A percentile compares a stretch with the other conserved stretches of the same genome.
These are phyloP conservation scores for Pipistrellus kuhlii DNA, from an alignment of 2,797 vertebrate genomes.

Conservation along the genomic window DNA sequence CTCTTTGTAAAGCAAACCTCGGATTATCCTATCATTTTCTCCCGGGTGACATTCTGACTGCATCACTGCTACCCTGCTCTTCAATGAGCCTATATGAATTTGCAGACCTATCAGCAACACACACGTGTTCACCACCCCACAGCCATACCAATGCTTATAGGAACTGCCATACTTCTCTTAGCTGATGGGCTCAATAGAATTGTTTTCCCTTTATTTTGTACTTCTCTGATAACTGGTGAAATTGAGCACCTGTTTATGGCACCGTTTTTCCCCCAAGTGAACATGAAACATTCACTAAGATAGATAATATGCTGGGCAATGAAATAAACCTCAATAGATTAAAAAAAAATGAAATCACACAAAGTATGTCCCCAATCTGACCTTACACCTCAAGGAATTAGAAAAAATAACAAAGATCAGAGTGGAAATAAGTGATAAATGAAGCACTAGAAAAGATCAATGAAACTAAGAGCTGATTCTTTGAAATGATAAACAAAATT, in stretches of 20 bases:
- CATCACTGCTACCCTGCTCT: slow-evolving; percentile 6
- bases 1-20: slow-evolving; percentile 52
- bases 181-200: not conserved
- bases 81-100: not conserved
- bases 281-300: not conserved
- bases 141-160: not conserved
- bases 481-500: slow-evolving; percentile 12
- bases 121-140: not conserved
- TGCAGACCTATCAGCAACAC: not conserved
- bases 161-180: slow-evolving; percentile 13
- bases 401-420: not conserved
- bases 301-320: not conserved
- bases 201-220: not conserved
- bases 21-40: slow-evolving; percentile 55
- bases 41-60: slow-evolving; percentile 6
- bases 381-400: not conserved
- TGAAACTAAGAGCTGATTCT: not conserved
- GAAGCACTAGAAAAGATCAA: not conserved
- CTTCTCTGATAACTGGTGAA: slow-evolving; percentile 23
- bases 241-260: not conserved
- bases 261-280: too few species aligned
- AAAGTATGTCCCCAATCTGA: not conserved
- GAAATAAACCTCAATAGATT: not conserved
- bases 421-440: not conserved
- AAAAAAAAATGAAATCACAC: not conserved